Conservation (phyloP, 2,113 vertebrate species). For the Eonycteris spelaea region DNA sequence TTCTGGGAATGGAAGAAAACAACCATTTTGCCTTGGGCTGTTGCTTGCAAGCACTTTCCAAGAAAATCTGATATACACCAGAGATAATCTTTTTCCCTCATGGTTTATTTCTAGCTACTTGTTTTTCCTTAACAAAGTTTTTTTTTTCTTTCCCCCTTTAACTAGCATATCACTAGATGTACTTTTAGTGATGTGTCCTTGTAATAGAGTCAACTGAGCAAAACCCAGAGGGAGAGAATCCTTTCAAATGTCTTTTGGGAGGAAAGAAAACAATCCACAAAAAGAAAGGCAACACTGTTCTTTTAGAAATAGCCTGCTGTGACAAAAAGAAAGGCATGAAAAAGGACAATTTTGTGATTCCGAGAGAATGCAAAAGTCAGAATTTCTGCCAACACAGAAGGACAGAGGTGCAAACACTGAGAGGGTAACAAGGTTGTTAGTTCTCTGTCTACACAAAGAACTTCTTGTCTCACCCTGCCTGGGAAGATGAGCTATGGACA, state of each 20-base stretch:
- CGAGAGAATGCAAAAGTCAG: constrained; percentile 28
- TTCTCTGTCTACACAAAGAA: background rate
- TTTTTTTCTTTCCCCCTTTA: background rate
- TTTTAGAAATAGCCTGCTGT: constrained; percentile 50
- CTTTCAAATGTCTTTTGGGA: constrained; percentile 36
- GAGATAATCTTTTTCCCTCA: background rate
- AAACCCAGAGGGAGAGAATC: constrained; percentile 11
- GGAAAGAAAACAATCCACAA: constrained; percentile 47
- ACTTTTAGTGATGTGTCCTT: constrained; percentile 23
- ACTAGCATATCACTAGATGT: background rate
- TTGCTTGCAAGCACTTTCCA: background rate
- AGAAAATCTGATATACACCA: background rate
- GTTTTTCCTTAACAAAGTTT: background rate
- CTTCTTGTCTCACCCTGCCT: background rate
- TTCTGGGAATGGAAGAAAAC: background rate
- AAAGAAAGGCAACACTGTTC: constrained; percentile 33
- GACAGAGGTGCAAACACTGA: background rate
- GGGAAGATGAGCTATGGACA: background rate
- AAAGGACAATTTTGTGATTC: constrained; percentile 40
- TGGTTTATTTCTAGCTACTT: constrained; percentile 40
- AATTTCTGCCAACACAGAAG: background rate
- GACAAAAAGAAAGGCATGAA: background rate
- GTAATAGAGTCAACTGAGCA: constrained; percentile 51
- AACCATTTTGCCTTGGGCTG: background rate
- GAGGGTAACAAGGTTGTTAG: background rate